Evolutionary conservation across 2,888 invertebrate species (phyloP).

Genomic region (Trisateles emortualis): DNA sequence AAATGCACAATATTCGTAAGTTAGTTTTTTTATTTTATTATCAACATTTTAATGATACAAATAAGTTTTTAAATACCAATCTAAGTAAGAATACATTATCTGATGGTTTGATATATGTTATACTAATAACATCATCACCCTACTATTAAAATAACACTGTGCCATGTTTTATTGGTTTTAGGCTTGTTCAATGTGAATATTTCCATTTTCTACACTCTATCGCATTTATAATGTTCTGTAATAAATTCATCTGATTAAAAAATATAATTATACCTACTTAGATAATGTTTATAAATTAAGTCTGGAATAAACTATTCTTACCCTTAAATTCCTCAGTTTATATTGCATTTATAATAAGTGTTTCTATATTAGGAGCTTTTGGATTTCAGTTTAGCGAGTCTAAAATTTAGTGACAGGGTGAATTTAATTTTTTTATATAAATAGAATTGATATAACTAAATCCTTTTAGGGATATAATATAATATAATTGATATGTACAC

Average conservation of each 20-base stretch:
- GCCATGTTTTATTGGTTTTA: slow-evolving; percentile 79
- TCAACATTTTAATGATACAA: no score
- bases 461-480: background rate
- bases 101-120: no score
- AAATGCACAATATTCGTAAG: no score
- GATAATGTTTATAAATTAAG: slow-evolving; percentile 39
- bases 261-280: slow-evolving; percentile 33
- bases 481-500: background rate
- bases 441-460: background rate
- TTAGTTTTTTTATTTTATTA: no score
- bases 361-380: slow-evolving; percentile 56
- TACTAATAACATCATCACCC: no score
- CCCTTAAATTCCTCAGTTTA: slow-evolving; percentile 41
- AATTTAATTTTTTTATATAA: slow-evolving; percentile 32
- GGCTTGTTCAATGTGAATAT: slow-evolving; percentile 58
- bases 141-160: background rate
- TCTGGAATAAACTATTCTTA: slow-evolving; percentile 37
- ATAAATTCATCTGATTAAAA: slow-evolving; percentile 31
- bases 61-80: no score
- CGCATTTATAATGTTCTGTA: slow-evolving; percentile 55
- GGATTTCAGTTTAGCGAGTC: slow-evolving; percentile 40
- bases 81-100: no score
- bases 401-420: slow-evolving; percentile 61
- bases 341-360: slow-evolving; percentile 59
- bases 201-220: slow-evolving; percentile 85